Base-by-base conservation (phyloP, 2,113 vertebrate genomes). In the Cyanocitta stelleri region DNA sequence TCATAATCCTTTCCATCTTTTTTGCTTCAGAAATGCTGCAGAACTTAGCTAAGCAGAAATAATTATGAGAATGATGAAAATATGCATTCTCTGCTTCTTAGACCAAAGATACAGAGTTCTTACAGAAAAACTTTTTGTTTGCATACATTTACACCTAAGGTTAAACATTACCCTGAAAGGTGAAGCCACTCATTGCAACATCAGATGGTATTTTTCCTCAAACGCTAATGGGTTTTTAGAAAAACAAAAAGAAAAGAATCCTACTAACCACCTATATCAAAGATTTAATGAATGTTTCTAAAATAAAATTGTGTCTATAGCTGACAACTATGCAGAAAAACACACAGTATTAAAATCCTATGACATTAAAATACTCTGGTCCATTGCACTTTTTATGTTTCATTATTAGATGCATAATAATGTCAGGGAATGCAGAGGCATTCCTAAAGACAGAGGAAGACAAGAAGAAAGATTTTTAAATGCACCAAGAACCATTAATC, bases 141-240 rank as follows among this genome's bases (percentile, higher is more conserved):
- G 90, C 7, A 1, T 58, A 66, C 67, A 91, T 90, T 93, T 95
- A 85, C 56, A 90, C 68, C 56, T 55, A 74, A 3, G 13, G 83
- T 97, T 96, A 96, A 97, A 94, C 43, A 96, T 97, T 96, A 97
- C 6, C 90, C 59, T 41, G 63, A 88, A 94, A 95, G 69, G 37
- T 94, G 75, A 93, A 96, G 55, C 48, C 56, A 43, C 35, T 90
- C 44, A 56, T 96, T 95, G 90, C 96, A 94, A 95, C 93, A 97
- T 92, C 72, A 64, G 35, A 90, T 68, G 43, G 90, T 77, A 93
- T 89, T 96, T 96, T 95, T 91, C 93, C 82, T 94, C 51, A 74
- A 83, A 92, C 48, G 88, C 23, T 21, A 66, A 58, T 30, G 14
- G 7, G 4, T 24, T 87, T 83, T 48, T 26, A 58, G 86, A 76